Base-by-base conservation (phyloP, 2,888 invertebrate species). In the Nomada fabriciana region DNA sequence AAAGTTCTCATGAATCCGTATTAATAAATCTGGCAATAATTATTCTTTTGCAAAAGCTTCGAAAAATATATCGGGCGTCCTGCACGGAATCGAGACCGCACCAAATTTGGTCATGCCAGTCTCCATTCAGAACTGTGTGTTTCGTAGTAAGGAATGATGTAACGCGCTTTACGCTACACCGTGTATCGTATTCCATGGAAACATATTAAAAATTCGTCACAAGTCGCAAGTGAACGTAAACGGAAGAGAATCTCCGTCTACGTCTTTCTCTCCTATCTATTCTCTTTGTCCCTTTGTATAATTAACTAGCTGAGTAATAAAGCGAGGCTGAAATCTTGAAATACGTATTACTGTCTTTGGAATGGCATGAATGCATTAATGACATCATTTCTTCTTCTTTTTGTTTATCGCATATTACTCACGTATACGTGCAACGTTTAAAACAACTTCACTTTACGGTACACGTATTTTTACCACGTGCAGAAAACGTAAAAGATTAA, bases 71-170 rank as follows among this genome's bases (percentile, higher is more conserved):
- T 25, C 10, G 70, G 61, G 67, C 76, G 59, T 63, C 72, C 55
- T 69, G 76, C 70, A 80, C 43, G 79, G 84, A 83, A 87, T 82
- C 82, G 88, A 88, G 87, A 80, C 86, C 87, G 88, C 88, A 76
- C 87, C 87, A 86, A 87, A 87, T 87, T 87, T 92, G 92, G 92
- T 92, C 91, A 92, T 92, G 90, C 84, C 88, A 79, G 84, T 77
- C 87, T 89, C 87, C 70, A 90, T 91, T 89, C 88, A 89, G 89
- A 83, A 88, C 82, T 86, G 86, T 57, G 72, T 71, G 80, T 89
- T 86, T 91, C 90, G 89, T 89, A 47, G 47, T 47, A 47, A 47
- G 47, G 13, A 47, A 47, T 47, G 47, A 47, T 47, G 47, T 47
- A 47, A 47, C 47, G 57, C 29, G 77, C 15, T 47, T 47, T 47